These are phyloP conservation scores for Eleutherodactylus coqui DNA, from an alignment of 2,797 vertebrate genomes.

Conservation along the genomic window DNA sequence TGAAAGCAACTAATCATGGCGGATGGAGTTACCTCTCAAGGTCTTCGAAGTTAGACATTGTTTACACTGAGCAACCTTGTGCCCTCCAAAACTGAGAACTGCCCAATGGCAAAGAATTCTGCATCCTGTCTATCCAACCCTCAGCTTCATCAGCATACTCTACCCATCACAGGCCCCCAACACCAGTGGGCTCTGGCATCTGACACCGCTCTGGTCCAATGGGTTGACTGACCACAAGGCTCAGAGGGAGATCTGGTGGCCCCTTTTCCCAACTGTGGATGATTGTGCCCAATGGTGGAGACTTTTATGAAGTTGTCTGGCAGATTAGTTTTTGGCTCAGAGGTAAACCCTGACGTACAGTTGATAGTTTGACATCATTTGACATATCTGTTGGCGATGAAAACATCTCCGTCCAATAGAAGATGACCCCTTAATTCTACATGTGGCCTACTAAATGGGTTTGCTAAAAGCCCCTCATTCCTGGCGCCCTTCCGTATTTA, in stretches of 20 bases:
- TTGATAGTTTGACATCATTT: background rate
- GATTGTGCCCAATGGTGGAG: background rate
- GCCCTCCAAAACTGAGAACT: background rate
- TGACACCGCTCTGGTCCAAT: too few species aligned
- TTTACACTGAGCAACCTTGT: too few species aligned
- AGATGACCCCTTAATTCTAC: background rate
- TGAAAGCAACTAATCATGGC: too few species aligned
- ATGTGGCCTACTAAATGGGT: background rate
- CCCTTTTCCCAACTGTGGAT: background rate
- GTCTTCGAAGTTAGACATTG: too few species aligned
- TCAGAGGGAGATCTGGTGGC: background rate
- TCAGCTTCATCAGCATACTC: too few species aligned
- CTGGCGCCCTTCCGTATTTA: background rate
- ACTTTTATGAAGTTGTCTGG: background rate
- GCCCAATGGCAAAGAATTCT: too few species aligned
- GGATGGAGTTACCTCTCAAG: too few species aligned
- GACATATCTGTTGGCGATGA: background rate
- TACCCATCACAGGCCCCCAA: too few species aligned
- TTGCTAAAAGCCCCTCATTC: slow-evolving; percentile 8
- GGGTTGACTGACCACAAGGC: too few species aligned
- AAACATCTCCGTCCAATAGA: background rate
- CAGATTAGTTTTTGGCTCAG: background rate
- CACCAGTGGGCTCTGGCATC: too few species aligned
- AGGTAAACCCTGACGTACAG: background rate
- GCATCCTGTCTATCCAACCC: too few species aligned